Evolutionary conservation across 1,140 invertebrate genomes (phyloP), one percentile per base, ranked within the genome.

Genomic region (Brachionus manjavacas): DNA sequence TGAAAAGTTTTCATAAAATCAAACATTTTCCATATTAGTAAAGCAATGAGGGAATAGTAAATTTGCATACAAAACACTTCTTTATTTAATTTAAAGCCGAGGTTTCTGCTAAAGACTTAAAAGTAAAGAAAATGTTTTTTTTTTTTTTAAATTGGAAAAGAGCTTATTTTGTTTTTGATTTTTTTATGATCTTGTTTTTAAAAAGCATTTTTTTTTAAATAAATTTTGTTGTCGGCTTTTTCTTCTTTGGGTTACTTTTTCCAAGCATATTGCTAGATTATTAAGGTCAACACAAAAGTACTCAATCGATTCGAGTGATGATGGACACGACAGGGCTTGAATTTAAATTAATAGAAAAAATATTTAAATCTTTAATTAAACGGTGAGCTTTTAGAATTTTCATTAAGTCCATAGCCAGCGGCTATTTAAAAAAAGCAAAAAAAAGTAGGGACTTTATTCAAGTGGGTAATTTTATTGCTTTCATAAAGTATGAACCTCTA

Each of bases 401-500:
- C 6, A 55, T 20, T 46, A 55, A 55, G 52, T 55, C 52, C 25
- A 68, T 68, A 35, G 64, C 64, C 64, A 68, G 14, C 4, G 64
- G 64, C 64, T 68, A 72, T 39, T 31, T 31, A 4, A 31, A 31
- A 31, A 31, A 72, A 20, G 20, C 43, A 72, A 72, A 16, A 72
- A 72, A 72, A n/a, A 72, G 14, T n/a, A 72, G 16, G 43, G 39
- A 72, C 28, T 72, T 72, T 14, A 68, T 72, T 72, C 68, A 72
- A 72, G 35, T 35, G 28, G 35, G 35, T 68, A 35, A 68, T 68
- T 68, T 68, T 68, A 68, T 68, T 35, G 31, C 64, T 68, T 68
- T 68, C 31, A 31, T 68, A 31, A 31, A 28, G n/a, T 68, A 55
- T 20, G 52, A 55, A 55, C n/a, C 52, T 55, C 52, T n/a, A 49